Conservation (phyloP, 2,888 invertebrate genomes). For the Orthonychiurus folsomi region DNA sequence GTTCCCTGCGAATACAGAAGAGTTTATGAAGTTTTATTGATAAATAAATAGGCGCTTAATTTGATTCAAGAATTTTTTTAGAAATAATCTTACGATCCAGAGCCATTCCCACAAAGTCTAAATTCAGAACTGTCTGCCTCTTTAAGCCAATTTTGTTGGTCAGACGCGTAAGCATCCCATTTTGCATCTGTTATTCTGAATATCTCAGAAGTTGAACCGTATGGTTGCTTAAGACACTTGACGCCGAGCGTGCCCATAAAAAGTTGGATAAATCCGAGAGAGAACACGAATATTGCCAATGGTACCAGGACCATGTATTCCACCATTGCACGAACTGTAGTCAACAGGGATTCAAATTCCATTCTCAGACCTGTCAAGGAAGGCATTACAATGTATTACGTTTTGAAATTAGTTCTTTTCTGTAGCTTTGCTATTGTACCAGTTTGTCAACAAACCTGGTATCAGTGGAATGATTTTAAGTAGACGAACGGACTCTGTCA, state of each 20-base stretch:
- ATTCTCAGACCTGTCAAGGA: neutral
- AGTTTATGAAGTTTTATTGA: no score
- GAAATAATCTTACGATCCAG: neutral
- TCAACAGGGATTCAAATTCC: neutral
- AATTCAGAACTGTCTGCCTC: neutral
- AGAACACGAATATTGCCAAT: neutral
- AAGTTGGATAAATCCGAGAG: neutral
- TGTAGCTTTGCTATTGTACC: no score
- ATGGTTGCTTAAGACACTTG: neutral
- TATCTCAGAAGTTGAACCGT: no score
- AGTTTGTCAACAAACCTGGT: no score
- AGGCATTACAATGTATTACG: no score
- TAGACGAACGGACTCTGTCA: no score
- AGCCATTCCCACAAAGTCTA: neutral
- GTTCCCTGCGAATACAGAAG: constrained; percentile 42
- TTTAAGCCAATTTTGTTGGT: neutral
- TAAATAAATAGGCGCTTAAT: neutral
- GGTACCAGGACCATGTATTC: neutral
- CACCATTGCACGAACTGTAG: neutral
- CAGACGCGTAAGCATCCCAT: neutral
- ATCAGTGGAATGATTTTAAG: neutral
- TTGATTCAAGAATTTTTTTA: neutral
- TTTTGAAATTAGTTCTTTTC: no score
- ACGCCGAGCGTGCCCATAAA: neutral
- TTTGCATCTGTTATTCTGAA: neutral